phyloP scores from a whole-genome alignment of 1,140 invertebrate genomes.

The Stratiolaelaps scimitus region DNA sequence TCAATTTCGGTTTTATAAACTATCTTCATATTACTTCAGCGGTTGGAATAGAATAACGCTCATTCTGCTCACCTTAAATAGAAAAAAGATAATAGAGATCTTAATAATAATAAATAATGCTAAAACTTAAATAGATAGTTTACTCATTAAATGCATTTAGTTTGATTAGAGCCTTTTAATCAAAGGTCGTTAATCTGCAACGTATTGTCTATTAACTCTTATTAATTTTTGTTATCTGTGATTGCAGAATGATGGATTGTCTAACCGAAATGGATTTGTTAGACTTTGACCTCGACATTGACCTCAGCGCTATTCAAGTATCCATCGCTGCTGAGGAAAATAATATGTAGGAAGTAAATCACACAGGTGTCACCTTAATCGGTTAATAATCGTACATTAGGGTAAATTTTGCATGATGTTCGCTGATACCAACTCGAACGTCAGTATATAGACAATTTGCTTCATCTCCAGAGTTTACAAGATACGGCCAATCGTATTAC shows the following conservation, averaged over 20 bases:
- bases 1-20: no score
- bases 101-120: background rate
- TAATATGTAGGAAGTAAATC: background rate
- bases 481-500: no score
- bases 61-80: background rate
- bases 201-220: background rate
- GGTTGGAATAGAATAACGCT: no score
- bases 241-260: constrained; percentile 18
- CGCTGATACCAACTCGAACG: no score
- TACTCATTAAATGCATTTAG: background rate
- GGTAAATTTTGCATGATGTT: no score
- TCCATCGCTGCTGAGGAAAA: background rate
- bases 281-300: constrained; percentile 7
- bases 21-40: no score
- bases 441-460: no score
- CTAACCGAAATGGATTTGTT: constrained; percentile 11
- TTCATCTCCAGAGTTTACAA: no score
- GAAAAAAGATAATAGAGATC: background rate
- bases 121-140: background rate
- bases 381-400: no score
- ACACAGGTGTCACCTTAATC: no score
- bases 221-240: background rate
- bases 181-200: no score
- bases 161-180: background rate
- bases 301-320: constrained; percentile 6